A percentile compares a stretch with the other conserved stretches of the same genome.
Evolutionary conservation across 2,113 vertebrate species (phyloP).

Genomic region (rat (Rattus norvegicus)): GRCr8 NC_086035.1:26122501-26123000

Average conservation of each 20-base stretch:
- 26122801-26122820: not conserved
- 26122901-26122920: not conserved
- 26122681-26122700: not conserved
- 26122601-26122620: not conserved
- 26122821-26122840: not conserved
- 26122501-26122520: not conserved
- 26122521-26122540: not conserved
- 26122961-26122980: not conserved
- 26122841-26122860: not conserved
- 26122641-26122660: not conserved
- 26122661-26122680: not conserved
- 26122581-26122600: not conserved
- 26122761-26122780: not conserved
- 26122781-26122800: not conserved
- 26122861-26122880: not conserved
- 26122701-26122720: not conserved
- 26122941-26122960: not conserved
- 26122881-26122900: not conserved
- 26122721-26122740: not conserved
- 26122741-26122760: not conserved
- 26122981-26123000: not conserved
- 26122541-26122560: not conserved
- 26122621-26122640: not conserved
- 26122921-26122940: not conserved
- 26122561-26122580: not conserved